phyloP scores from a whole-genome alignment of 2,888 invertebrate species.

The Eilema sororculum region DNA sequence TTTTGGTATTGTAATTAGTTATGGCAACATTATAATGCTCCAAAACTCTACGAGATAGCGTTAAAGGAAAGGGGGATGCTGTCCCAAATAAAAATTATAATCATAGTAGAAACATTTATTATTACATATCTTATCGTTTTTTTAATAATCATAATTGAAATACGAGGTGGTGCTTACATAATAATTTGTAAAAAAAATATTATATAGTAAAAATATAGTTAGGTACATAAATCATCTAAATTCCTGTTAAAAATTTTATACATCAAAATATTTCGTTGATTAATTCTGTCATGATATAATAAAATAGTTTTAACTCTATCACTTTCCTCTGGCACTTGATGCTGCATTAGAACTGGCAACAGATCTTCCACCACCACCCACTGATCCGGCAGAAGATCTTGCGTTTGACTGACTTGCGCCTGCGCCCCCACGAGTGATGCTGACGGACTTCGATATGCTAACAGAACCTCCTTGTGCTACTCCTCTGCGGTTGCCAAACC shows the following conservation, averaged over 20 bases:
- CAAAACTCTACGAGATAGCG: too few relatives aligned
- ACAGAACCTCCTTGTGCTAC: conserved; percentile 8
- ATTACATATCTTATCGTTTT: not conserved
- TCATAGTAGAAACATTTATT: not conserved
- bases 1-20: too few relatives aligned
- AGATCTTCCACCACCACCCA: not conserved
- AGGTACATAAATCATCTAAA: not conserved
- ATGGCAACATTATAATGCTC: too few relatives aligned
- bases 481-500: not conserved
- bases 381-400: not conserved
- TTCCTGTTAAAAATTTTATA: not conserved
- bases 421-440: conserved; percentile 10
- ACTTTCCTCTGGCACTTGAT: conserved; percentile 7
- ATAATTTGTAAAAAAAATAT: too few relatives aligned
- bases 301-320: not conserved
- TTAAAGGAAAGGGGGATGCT: too few relatives aligned
- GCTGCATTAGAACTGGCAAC: conserved; percentile 12
- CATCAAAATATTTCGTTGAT: not conserved
- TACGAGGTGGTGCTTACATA: too few relatives aligned
- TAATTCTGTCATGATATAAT: not conserved
- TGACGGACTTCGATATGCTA: conserved; percentile 17
- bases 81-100: not conserved
- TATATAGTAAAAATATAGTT: not conserved
- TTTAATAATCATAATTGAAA: not conserved
- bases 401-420: conserved; percentile 7